Evolutionary conservation across 2,113 vertebrate genomes (phyloP).

Genomic region (Corynorhinus townsendii): DNA sequence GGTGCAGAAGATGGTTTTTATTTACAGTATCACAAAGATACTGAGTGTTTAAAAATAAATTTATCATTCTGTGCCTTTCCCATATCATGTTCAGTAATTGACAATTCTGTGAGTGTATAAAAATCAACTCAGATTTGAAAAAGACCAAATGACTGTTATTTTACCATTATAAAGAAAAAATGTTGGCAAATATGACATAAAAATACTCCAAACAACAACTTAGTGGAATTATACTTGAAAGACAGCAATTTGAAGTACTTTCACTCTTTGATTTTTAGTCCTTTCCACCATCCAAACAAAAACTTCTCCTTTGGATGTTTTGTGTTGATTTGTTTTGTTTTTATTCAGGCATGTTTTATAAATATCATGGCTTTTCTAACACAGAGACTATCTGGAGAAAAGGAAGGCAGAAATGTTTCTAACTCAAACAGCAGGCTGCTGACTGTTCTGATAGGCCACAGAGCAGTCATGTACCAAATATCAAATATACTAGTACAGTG

Average conservation of each 20-base stretch:
- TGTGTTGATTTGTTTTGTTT: slow-evolving; percentile 3
- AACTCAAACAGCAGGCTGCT: not conserved
- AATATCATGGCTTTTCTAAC: not conserved
- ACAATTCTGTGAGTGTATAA: slow-evolving; percentile 24
- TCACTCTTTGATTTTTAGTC: slow-evolving; percentile 56
- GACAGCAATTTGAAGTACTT: slow-evolving; percentile 65
- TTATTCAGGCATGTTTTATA: slow-evolving; percentile 38
- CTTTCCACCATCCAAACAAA: slow-evolving; percentile 48
- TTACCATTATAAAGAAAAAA: slow-evolving; percentile 49
- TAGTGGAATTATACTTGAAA: slow-evolving; percentile 56
- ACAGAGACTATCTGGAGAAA: not conserved
- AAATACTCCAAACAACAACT: slow-evolving; percentile 47
- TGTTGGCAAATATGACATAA: slow-evolving; percentile 45
- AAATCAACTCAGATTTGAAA: slow-evolving; percentile 55
- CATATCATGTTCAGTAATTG: not conserved
- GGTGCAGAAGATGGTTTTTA: not conserved
- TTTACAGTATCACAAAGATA: not conserved
- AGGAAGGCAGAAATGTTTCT: not conserved
- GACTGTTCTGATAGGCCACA: not conserved
- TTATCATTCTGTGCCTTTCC: not conserved
- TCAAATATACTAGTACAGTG: not conserved
- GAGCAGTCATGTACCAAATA: not conserved
- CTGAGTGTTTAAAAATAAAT: slow-evolving; percentile 6
- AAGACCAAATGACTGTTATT: slow-evolving; percentile 56
- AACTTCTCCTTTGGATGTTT: not conserved